Evolutionary conservation across 2,113 vertebrate genomes (phyloP).

Genomic region (Lepus americanus): DNA sequence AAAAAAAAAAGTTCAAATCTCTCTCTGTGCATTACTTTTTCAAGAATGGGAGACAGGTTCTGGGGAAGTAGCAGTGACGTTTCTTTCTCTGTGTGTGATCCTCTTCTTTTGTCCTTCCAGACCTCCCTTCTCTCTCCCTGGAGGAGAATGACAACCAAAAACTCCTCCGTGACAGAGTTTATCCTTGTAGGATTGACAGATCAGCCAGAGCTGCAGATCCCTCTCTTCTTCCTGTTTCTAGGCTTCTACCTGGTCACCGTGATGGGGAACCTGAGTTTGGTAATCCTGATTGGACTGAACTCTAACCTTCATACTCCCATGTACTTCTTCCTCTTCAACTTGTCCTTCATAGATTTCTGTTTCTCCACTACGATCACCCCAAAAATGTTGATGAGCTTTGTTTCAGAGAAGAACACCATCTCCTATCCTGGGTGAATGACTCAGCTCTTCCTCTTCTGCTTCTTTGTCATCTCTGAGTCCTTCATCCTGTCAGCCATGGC

Average conservation of each 20-base stretch:
- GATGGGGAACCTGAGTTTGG: conserved; percentile 73
- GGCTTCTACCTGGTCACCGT: conserved; percentile 66
- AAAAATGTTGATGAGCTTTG: conserved; percentile 75
- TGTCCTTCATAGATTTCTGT: conserved; percentile 77
- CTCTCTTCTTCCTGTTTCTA: conserved; percentile 75
- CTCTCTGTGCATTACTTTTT: neutral
- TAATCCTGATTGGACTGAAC: conserved; percentile 66
- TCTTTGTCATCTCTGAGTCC: conserved; percentile 65
- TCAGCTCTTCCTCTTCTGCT: conserved; percentile 70
- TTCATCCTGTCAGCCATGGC: conserved; percentile 67
- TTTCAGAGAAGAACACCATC: conserved; percentile 63
- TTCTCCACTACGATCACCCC: conserved; percentile 74
- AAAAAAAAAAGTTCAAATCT: neutral
- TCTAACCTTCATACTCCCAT: conserved; percentile 74
- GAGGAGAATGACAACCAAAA: conserved; percentile 62
- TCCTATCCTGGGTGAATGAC: conserved; percentile 46
- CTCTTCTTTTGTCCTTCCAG: neutral
- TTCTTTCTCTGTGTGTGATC: neutral
- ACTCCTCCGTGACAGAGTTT: conserved; percentile 76
- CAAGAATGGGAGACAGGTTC: neutral
- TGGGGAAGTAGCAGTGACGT: neutral
- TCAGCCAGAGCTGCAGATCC: conserved; percentile 21
- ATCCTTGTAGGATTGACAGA: conserved; percentile 73
- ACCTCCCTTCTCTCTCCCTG: neutral
- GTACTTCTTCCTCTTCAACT: conserved; percentile 83